Evolutionary conservation across 2,113 vertebrate genomes (phyloP).

Genomic region (Phylloscopus trochiloides): DNA sequence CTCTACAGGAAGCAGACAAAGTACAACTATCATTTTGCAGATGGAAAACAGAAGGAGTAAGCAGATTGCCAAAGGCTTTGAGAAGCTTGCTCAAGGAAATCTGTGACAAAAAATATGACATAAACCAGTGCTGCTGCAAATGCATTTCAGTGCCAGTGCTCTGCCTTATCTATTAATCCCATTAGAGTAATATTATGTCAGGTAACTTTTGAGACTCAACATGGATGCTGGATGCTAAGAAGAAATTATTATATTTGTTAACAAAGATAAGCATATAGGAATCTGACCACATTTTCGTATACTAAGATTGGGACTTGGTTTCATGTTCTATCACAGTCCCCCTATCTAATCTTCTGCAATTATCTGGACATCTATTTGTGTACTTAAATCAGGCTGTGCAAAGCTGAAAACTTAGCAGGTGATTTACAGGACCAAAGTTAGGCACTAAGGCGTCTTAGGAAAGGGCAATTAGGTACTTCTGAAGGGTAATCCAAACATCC

Average conservation of each 20-base stretch:
- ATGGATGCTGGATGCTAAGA: not conserved
- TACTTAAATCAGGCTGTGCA: not conserved
- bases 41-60: conserved; percentile 53
- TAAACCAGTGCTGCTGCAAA: conserved; percentile 6
- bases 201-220: not conserved
- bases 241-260: not conserved
- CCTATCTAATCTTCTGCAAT: not conserved
- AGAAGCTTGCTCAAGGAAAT: conserved; percentile 34
- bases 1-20: not conserved
- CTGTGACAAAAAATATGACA: conserved; percentile 40
- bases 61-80: conserved; percentile 51
- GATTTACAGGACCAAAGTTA: conserved; percentile 8
- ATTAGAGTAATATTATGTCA: not conserved
- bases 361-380: not conserved
- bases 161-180: not conserved
- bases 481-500: conserved; percentile 10
- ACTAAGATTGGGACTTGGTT: accelerated
- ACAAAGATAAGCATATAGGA: not conserved
- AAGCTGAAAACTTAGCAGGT: conserved; percentile 40
- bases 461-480: not conserved
- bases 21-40: conserved; percentile 18
- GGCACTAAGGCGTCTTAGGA: not conserved
- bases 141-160: not conserved
- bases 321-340: not conserved
- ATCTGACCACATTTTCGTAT: not conserved